phyloP scores from a whole-genome alignment of 1,140 invertebrate genomes.

The Fopius arisanus region DNA sequence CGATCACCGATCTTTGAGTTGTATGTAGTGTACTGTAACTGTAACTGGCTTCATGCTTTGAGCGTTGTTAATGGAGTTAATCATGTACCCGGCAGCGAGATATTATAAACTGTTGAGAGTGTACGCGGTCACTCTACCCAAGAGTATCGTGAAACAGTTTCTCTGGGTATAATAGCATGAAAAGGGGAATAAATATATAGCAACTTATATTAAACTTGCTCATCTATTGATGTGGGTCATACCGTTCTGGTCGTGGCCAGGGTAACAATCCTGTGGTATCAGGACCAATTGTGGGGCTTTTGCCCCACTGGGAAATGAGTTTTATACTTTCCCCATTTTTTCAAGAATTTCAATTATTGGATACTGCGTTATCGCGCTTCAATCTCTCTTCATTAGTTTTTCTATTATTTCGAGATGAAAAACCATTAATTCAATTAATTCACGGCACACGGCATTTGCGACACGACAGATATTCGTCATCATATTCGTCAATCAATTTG shows the following conservation, averaged over 20 bases:
- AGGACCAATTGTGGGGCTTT: not conserved
- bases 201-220: not conserved
- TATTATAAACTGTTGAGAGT: not conserved
- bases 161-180: not conserved
- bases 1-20: not conserved
- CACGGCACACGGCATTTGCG: no score
- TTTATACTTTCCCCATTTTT: no score
- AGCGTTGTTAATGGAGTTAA: not conserved
- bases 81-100: constrained; percentile 2
- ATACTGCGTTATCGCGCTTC: not conserved
- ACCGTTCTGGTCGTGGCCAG: not conserved
- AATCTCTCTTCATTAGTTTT: not conserved
- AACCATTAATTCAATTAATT: not conserved
- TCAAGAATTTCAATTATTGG: not conserved
- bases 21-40: no score
- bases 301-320: no score
- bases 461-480: no score
- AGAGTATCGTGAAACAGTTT: constrained; percentile 4
- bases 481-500: no score
- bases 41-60: not conserved
- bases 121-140: not conserved
- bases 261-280: not conserved
- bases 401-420: not conserved
- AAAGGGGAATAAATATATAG: not conserved
- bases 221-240: not conserved